These are phyloP conservation scores for Ochropacha duplaris DNA, from an alignment of 2,888 invertebrate genomes.

Conservation along the genomic window DNA sequence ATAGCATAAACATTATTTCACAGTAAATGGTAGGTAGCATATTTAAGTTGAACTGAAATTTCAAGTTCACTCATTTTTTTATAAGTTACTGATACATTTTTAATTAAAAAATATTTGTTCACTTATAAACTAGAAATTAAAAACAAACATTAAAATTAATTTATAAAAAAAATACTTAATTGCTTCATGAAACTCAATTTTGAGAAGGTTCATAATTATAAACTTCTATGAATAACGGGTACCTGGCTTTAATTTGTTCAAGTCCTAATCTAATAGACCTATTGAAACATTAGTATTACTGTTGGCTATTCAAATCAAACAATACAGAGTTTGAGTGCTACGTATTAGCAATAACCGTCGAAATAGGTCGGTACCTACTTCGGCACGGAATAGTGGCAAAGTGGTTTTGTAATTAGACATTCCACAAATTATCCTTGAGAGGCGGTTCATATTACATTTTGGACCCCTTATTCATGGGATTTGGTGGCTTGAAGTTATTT, in stretches of 20 bases:
- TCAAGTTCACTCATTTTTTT: too few relatives aligned
- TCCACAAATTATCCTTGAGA: background rate
- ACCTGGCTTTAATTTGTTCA: background rate
- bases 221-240: background rate
- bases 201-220: background rate
- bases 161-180: too few relatives aligned
- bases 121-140: too few relatives aligned
- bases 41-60: too few relatives aligned
- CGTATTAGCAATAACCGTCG: background rate
- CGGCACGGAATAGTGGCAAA: background rate
- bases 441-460: background rate
- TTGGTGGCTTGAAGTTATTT: background rate
- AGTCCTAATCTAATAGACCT: background rate
- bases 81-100: too few relatives aligned
- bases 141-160: too few relatives aligned
- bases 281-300: background rate
- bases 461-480: background rate
- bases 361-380: conserved; percentile 1
- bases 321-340: conserved; percentile 1
- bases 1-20: too few relatives aligned
- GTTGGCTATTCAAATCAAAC: background rate
- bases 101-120: too few relatives aligned
- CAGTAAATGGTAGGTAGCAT: too few relatives aligned
- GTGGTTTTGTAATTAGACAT: conserved; percentile 1
- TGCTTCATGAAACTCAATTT: background rate